phyloP scores from a whole-genome alignment of 2,888 invertebrate species.

The Mythimna vitellina region DNA sequence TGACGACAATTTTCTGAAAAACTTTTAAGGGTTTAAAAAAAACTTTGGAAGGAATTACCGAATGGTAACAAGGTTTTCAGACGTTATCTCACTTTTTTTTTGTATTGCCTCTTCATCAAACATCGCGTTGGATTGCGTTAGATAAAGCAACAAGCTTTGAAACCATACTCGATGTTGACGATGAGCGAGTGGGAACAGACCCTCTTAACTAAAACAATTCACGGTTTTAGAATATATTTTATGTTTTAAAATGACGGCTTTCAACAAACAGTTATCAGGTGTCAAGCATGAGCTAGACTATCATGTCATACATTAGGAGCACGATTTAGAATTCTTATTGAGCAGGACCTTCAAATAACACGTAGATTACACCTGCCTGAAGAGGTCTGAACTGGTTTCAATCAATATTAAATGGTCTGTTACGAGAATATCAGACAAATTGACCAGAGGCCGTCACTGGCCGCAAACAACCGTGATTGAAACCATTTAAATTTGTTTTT shows the following conservation, averaged over 20 bases:
- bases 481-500: not conserved
- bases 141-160: too few species aligned
- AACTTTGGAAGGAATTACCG: too few species aligned
- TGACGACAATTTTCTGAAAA: too few species aligned
- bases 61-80: too few species aligned
- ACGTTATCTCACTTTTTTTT: too few species aligned
- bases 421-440: too few species aligned
- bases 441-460: not conserved
- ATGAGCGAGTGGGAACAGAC: too few species aligned
- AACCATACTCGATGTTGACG: too few species aligned
- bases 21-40: too few species aligned
- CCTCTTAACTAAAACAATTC: not conserved
- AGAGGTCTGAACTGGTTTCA: not conserved
- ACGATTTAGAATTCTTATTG: too few species aligned
- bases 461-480: not conserved
- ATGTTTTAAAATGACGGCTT: not conserved
- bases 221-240: not conserved
- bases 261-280: not conserved
- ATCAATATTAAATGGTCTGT: slow-evolving; percentile 9
- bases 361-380: slow-evolving; percentile 3
- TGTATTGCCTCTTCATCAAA: too few species aligned
- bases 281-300: not conserved
- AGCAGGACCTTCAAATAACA: not conserved
- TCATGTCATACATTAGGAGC: not conserved
- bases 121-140: too few species aligned